phyloP scores from a whole-genome alignment of 2,113 vertebrate species.

The Hemiscyllium ocellatum region DNA sequence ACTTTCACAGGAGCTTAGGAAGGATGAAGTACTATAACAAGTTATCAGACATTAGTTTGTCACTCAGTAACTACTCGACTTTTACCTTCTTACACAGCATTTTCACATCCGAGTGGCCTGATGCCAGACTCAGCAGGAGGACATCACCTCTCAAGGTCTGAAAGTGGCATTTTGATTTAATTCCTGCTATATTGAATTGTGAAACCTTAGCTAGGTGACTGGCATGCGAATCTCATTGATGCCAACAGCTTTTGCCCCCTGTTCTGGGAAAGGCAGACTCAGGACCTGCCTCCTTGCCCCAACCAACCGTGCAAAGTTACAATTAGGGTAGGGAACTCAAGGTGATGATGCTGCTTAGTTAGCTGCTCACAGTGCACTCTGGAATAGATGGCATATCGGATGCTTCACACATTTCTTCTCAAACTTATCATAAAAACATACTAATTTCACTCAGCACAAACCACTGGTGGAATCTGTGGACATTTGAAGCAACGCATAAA shows the following conservation, averaged over 20 bases:
- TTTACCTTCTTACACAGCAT: not conserved
- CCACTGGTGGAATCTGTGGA: not conserved
- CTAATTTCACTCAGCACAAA: not conserved
- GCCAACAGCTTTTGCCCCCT: too few relatives aligned
- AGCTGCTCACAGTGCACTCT: not conserved
- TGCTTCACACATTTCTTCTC: not conserved
- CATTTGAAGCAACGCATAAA: not conserved
- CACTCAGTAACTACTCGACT: not conserved
- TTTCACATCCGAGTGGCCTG: not conserved
- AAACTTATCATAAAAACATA: not conserved
- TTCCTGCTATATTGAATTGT: not conserved
- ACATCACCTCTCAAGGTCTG: not conserved
- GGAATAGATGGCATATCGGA: not conserved
- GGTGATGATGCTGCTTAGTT: not conserved
- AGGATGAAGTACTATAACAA: not conserved
- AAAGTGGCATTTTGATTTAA: not conserved
- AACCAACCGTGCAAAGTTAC: too few relatives aligned
- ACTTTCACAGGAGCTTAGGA: not conserved
- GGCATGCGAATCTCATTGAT: too few relatives aligned
- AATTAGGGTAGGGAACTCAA: not conserved
- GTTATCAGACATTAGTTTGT: not conserved
- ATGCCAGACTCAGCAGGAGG: not conserved
- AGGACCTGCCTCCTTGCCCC: too few relatives aligned
- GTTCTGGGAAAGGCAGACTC: too few relatives aligned
- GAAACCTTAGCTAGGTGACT: too few relatives aligned